A percentile compares a stretch with the other conserved stretches of the same genome.
These are phyloP conservation scores for Tragopan temminckii DNA, from an alignment of 2,797 vertebrate genomes.

Conservation along the genomic window DNA sequence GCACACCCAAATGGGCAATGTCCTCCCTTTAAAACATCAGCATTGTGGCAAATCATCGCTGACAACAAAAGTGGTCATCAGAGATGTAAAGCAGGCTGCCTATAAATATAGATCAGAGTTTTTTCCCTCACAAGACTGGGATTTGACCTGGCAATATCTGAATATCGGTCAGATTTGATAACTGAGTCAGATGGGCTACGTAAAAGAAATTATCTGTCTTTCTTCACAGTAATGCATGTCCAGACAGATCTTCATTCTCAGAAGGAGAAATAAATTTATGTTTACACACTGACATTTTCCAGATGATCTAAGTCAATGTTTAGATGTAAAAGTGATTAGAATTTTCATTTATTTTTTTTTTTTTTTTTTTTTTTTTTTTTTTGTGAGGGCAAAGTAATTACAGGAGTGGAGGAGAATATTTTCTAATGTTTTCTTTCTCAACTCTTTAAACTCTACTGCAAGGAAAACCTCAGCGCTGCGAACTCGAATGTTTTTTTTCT, in stretches of 20 bases:
- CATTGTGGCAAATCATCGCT: not conserved
- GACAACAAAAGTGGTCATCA: not conserved
- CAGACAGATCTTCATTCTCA: not conserved
- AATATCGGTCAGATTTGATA: not conserved
- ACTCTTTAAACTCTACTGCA: not conserved
- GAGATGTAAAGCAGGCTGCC: not conserved
- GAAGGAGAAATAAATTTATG: not conserved
- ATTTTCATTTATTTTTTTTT: not conserved
- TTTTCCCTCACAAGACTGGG: not conserved
- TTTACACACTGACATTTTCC: not conserved
- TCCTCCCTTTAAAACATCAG: not conserved
- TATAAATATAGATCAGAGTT: not conserved
- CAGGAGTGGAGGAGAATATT: too few relatives aligned
- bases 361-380: not conserved
- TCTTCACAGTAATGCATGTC: not conserved
- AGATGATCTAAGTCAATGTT: not conserved
- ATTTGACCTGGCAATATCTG: not conserved
- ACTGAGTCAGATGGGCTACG: not conserved
- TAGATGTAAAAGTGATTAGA: not conserved
- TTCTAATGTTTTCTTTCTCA: not conserved
- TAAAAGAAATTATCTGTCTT: not conserved
- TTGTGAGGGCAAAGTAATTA: not conserved
- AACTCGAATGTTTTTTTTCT: not conserved
- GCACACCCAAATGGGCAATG: fast-evolving
- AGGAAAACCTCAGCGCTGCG: not conserved